Conservation (phyloP, 2,113 vertebrate species). For the Bolborhynchus lineola region DNA sequence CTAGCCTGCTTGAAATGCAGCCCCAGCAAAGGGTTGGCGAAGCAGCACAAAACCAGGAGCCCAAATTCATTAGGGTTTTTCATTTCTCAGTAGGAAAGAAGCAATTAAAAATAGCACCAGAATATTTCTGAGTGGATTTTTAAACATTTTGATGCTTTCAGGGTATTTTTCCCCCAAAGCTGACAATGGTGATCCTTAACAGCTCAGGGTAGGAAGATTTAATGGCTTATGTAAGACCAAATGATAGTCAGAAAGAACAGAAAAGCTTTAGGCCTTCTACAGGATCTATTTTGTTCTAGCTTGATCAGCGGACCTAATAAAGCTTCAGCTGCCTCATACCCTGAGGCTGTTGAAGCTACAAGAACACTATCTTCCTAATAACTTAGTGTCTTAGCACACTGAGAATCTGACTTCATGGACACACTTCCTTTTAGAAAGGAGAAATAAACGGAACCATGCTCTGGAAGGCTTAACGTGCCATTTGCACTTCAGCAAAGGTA, state of each 20-base stretch:
- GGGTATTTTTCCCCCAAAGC: background rate
- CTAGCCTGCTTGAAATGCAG: background rate
- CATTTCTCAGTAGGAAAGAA: background rate
- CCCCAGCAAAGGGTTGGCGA: background rate
- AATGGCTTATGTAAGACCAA: background rate
- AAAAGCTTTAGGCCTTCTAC: background rate
- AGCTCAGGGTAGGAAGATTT: background rate
- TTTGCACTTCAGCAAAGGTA: background rate
- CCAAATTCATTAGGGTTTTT: background rate
- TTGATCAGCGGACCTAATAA: background rate
- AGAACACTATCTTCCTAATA: background rate
- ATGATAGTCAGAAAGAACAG: background rate
- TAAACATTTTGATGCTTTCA: background rate
- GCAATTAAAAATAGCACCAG: background rate
- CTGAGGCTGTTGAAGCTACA: background rate
- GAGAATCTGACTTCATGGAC: background rate
- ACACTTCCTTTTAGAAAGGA: background rate
- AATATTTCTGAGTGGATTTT: background rate
- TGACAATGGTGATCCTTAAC: background rate
- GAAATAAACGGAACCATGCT: background rate
- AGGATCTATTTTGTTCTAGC: background rate
- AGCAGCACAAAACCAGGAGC: background rate
- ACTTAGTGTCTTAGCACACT: background rate
- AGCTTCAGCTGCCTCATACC: constrained; percentile 1
- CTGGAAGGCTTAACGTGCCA: background rate